Evolutionary conservation across 2,113 vertebrate species (phyloP).

Genomic region (Phaethornis superciliosus): DNA sequence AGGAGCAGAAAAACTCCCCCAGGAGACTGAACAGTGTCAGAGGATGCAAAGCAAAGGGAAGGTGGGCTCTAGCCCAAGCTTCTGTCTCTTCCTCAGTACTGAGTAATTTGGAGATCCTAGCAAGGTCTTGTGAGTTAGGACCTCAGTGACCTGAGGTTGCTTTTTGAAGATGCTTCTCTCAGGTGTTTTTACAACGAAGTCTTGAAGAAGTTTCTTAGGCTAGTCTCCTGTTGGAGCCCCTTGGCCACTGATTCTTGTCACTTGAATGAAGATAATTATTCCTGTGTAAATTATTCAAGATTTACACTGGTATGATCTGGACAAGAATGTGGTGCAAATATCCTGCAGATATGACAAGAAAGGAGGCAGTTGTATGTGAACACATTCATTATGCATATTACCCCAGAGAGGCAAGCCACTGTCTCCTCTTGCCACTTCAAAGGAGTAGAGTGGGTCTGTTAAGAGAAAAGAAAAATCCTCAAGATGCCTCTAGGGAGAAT

Average conservation of each 20-base stretch:
- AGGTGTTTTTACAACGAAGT: background rate
- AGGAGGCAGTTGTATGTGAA: slow-evolving; percentile 1
- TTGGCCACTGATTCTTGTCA: background rate
- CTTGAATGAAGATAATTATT: background rate
- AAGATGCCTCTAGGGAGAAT: background rate
- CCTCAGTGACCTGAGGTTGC: background rate
- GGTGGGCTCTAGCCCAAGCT: background rate
- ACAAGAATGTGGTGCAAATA: background rate
- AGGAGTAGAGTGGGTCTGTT: slow-evolving; percentile 15
- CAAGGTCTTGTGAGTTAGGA: background rate
- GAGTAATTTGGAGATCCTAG: background rate
- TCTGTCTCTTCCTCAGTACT: background rate
- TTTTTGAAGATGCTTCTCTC: background rate
- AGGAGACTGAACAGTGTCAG: background rate
- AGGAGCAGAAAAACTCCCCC: slow-evolving; percentile 1
- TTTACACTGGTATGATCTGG: background rate
- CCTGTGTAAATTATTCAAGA: background rate
- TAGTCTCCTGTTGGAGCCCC: background rate
- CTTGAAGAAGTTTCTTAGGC: background rate
- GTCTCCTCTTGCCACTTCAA: slow-evolving; percentile 29
- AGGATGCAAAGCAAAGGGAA: background rate
- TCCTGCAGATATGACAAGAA: background rate
- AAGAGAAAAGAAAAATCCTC: slow-evolving; percentile 46
- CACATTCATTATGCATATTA: background rate
- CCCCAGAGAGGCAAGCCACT: slow-evolving; percentile 15